phyloP scores from a whole-genome alignment of 92 coral and sea anemone species.

The Pocillopora meandrina region DNA sequence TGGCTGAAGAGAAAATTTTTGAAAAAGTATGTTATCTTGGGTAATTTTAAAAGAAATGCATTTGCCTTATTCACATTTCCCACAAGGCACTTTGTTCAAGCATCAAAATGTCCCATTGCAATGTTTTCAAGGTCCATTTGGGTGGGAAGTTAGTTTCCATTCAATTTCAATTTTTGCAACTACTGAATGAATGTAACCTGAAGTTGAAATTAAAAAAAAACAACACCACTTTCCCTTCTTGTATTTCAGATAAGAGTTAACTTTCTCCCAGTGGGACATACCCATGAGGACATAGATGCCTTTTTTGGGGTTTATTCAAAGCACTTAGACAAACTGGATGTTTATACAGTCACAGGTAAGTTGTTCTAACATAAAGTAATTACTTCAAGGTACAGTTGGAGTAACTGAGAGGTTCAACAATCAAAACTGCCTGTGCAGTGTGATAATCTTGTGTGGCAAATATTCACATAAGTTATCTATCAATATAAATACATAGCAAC shows the following conservation, averaged over 20 bases:
- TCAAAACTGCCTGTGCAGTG: no score
- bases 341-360: constrained; percentile 53
- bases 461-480: no score
- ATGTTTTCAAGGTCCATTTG: no score
- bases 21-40: constrained; percentile 43
- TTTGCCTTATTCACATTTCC: background rate
- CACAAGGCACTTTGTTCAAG: background rate
- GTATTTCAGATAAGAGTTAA: constrained; percentile 46
- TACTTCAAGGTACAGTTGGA: no score
- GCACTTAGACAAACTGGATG: constrained; percentile 36
- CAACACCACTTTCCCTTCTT: background rate
- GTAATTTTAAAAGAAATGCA: background rate
- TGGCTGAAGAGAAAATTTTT: constrained; percentile 53
- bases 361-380: no score
- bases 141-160: no score
- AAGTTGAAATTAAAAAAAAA: background rate
- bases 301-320: constrained; percentile 60
- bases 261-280: constrained; percentile 65
- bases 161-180: no score
- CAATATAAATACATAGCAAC: no score
- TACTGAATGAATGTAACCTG: no score
- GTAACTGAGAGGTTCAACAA: no score
- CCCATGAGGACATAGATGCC: constrained; percentile 66
- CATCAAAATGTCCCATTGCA: background rate
- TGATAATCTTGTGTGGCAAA: no score